Evolutionary conservation across 2,113 vertebrate genomes (phyloP).

Genomic region (Podilymbus podiceps): DNA sequence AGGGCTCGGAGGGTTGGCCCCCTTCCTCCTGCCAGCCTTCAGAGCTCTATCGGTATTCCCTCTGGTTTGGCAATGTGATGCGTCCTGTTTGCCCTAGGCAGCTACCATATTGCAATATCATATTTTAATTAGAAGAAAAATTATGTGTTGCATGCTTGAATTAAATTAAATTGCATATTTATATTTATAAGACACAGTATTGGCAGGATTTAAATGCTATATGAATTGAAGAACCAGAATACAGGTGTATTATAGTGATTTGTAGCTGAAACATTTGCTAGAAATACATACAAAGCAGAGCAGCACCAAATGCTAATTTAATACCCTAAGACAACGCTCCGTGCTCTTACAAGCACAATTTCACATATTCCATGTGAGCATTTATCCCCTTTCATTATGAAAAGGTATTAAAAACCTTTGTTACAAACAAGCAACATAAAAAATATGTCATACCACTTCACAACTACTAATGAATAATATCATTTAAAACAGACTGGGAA

Average conservation of each 20-base stretch:
- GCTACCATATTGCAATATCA: background rate
- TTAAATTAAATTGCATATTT: slow-evolving; percentile 61
- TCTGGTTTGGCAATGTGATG: background rate
- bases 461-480: slow-evolving; percentile 52
- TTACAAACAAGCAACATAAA: slow-evolving; percentile 52
- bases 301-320: slow-evolving; percentile 52
- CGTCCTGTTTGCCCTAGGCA: slow-evolving; percentile 30
- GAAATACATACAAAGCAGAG: slow-evolving; percentile 31
- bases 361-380: background rate
- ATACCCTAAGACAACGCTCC: slow-evolving; percentile 22
- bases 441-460: slow-evolving; percentile 51
- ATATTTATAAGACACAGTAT: slow-evolving; percentile 34
- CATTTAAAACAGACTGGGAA: slow-evolving; percentile 52
- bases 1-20: too few relatives aligned
- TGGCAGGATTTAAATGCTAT: slow-evolving; percentile 37
- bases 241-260: slow-evolving; percentile 54
- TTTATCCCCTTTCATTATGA: slow-evolving; percentile 50
- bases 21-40: background rate
- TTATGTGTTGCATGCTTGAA: slow-evolving; percentile 41
- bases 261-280: slow-evolving; percentile 36
- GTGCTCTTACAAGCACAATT: background rate
- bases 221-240: slow-evolving; percentile 34
- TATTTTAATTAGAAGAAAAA: slow-evolving; percentile 47
- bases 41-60: background rate
- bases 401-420: slow-evolving; percentile 29